Percentiles rank a stretch among this genome's conserved stretches.
These are phyloP conservation scores for Dendropsophus ebraccatus DNA, from an alignment of 2,113 vertebrate species.

Conservation along the genomic window DNA sequence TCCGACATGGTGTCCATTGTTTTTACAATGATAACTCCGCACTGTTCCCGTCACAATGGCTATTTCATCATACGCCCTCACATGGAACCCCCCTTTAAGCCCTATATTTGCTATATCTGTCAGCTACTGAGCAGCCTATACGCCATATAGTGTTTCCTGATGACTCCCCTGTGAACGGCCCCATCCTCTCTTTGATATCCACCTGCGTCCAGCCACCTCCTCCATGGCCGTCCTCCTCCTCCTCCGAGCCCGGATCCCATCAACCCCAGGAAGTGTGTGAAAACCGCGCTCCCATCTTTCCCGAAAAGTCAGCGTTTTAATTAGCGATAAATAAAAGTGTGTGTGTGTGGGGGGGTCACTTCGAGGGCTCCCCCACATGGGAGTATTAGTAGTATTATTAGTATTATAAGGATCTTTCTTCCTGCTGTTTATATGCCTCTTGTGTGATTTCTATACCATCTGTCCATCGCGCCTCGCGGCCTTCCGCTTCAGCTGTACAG, in stretches of 20 bases:
- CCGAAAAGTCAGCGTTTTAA: neutral
- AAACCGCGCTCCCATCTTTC: neutral
- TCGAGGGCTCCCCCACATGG: neutral
- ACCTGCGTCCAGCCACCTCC: neutral
- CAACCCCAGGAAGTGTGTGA: neutral
- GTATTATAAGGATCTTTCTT: constrained; percentile 30
- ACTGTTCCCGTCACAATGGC: too few species aligned
- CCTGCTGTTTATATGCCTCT: constrained; percentile 38
- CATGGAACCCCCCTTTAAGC: too few species aligned
- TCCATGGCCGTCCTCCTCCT: neutral
- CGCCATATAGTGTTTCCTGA: neutral
- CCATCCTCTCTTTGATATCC: neutral
- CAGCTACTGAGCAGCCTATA: neutral
- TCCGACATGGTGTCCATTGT: too few species aligned
- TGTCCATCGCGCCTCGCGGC: constrained; percentile 8
- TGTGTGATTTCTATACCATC: constrained; percentile 40
- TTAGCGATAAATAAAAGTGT: too few species aligned
- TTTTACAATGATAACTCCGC: too few species aligned
- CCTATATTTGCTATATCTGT: too few species aligned
- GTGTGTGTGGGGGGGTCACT: neutral
- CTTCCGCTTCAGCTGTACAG: constrained; percentile 50
- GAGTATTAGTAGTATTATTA: too few species aligned
- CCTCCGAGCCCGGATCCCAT: neutral
- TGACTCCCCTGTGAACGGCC: neutral
- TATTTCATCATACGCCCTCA: too few species aligned